Evolutionary conservation across 2,797 vertebrate genomes (phyloP).

Genomic region (Coregonus suidteri): DNA sequence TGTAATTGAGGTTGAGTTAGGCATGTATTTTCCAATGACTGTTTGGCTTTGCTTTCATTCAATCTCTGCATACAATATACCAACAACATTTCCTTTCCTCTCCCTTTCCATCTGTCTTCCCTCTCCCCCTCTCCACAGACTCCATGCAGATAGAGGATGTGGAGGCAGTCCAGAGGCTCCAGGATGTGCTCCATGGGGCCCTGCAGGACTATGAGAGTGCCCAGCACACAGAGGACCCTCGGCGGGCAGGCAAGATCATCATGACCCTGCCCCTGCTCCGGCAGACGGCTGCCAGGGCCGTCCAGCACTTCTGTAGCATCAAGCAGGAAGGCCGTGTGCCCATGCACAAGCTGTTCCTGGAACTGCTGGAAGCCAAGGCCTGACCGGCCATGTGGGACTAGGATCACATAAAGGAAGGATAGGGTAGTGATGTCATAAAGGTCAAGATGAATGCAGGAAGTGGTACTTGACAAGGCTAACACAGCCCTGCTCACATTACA

Average conservation of each 20-base stretch:
- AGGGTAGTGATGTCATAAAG: constrained; percentile 7
- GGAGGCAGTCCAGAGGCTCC: constrained; percentile 94
- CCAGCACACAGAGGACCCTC: constrained; percentile 90
- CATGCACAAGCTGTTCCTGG: constrained; percentile 99
- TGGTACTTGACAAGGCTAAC: background rate
- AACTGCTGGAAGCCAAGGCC: constrained; percentile 98
- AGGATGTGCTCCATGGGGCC: constrained; percentile 93
- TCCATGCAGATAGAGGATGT: constrained; percentile 97
- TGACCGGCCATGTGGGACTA: constrained; percentile 66
- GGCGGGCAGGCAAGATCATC: constrained; percentile 92
- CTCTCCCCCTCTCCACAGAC: constrained; percentile 70
- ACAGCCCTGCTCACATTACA: background rate
- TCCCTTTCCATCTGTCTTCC: no score
- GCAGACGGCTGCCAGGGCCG: constrained; percentile 93
- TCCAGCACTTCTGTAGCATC: constrained; percentile 98
- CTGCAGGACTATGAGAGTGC: constrained; percentile 90
- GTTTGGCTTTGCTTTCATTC: background rate
- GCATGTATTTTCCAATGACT: background rate
- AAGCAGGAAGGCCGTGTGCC: constrained; percentile 98
- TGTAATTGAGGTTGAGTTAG: background rate
- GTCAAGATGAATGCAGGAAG: background rate
- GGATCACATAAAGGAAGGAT: background rate
- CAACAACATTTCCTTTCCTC: constrained; percentile 22
- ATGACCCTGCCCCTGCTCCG: constrained; percentile 96
- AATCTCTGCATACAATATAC: background rate